Evolutionary conservation across 2,888 invertebrate species (phyloP), one percentile per base, ranked within the genome.

Genomic region (Nomada goodeniana): DNA sequence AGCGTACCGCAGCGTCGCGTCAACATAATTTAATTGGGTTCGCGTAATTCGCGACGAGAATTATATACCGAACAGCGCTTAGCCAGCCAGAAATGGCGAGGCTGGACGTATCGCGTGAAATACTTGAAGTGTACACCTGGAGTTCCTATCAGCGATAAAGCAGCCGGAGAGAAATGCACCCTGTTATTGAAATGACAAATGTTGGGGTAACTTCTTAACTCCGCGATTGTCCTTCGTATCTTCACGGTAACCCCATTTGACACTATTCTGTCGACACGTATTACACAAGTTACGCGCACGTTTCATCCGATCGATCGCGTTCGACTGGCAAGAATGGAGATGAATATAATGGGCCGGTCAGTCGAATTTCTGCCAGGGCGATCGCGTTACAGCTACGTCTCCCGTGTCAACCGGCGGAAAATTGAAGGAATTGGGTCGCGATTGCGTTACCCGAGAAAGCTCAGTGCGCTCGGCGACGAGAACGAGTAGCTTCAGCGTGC

Each of bases 11-110:
- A 47, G 36, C 53, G 23, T 26, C 29, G 52, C 70, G 9, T 36
- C 52, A 64, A 63, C 42, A 70, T 80, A 44, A 47, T 68, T 82
- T 59, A 68, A 71, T 81, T 63, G 76, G 10, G 9, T 52, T 29
- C 57, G 15, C 11, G 18, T 44, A 50, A 82, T 82, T 75, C 80
- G 50, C 81, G 63, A 80, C 72, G 53, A 36, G 55, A 80, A 59
- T 79, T 80, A 18, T 15, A 26, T 11, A 23, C 15, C n/a, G 1
- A 23, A 9, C n/a, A 42, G 23, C n/a, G 4, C 9, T 70, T n/a
- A 29, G 1, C 9, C 63, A 52, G 15, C 36, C 36, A 36, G 36
- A 7, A 36, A 36, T 7, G 36, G 7, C 36, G 36, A 36, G 5
- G 36, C 1, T 7, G 5, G 36, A 36, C 36, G 36, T 7, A 7